These are phyloP conservation scores for Myotis myotis DNA, from an alignment of 2,797 vertebrate genomes.

Conservation along the genomic window DNA sequence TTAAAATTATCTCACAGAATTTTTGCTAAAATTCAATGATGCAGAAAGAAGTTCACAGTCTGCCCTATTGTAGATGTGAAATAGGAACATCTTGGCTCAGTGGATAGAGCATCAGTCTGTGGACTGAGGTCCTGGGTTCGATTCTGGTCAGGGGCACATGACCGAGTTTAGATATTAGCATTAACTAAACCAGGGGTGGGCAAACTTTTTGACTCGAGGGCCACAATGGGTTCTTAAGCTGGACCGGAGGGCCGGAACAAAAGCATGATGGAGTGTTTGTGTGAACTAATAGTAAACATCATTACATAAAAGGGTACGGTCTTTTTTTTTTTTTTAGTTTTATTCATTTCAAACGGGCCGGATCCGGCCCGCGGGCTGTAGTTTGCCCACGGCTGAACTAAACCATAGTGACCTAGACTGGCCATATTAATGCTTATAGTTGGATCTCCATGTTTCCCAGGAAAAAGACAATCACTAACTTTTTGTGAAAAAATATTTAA, in stretches of 20 bases:
- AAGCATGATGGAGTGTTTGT: no score
- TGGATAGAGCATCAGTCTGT: no score
- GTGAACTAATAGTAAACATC: no score
- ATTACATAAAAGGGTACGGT: no score
- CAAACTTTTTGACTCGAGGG: no score
- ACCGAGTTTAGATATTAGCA: slow-evolving; percentile 33
- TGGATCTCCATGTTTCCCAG: slow-evolving; percentile 63
- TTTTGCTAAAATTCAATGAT: slow-evolving; percentile 68
- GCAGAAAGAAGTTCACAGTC: slow-evolving; percentile 54
- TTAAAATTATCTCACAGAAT: neutral
- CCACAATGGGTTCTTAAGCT: no score
- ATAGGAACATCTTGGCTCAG: slow-evolving; percentile 6
- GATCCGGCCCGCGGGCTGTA: no score
- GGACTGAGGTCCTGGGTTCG: no score
- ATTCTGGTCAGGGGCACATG: no score
- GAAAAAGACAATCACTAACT: slow-evolving; percentile 66
- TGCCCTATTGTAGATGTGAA: slow-evolving; percentile 71
- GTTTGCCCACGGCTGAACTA: neutral
- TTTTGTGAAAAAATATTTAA: slow-evolving; percentile 74
- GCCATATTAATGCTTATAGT: slow-evolving; percentile 55
- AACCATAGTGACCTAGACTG: slow-evolving; percentile 51
- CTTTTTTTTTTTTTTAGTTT: no score
- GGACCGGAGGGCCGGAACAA: no score
- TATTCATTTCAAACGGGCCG: no score
- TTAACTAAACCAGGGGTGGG: slow-evolving; percentile 32